Conservation (phyloP, 1,140 invertebrate species). For the Parasteatoda tepidariorum region DNA sequence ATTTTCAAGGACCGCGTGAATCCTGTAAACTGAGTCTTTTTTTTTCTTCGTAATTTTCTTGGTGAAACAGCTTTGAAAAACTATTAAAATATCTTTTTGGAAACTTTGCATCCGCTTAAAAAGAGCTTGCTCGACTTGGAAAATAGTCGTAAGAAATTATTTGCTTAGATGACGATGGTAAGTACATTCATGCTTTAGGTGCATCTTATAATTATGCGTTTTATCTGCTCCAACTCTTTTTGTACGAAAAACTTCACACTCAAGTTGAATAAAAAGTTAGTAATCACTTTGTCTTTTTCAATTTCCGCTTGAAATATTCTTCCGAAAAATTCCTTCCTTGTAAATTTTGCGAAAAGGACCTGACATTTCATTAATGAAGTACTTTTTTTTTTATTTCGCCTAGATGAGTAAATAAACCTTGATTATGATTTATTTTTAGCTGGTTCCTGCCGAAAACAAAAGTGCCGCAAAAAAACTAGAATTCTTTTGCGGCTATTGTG, state of each 20-base stretch:
- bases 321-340: neutral
- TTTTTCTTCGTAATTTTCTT: too few species aligned
- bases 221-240: neutral
- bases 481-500: neutral
- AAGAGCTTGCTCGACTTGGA: neutral
- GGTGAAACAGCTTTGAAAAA: too few species aligned
- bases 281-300: neutral
- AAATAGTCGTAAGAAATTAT: neutral
- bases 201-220: too few species aligned
- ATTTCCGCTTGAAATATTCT: neutral
- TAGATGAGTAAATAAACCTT: conserved; percentile 17
- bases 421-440: conserved; percentile 7
- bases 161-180: neutral
- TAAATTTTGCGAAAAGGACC: neutral
- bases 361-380: neutral
- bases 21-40: too few species aligned
- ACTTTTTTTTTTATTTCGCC: conserved; percentile 5
- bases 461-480: neutral
- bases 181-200: too few species aligned
- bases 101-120: neutral
- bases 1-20: neutral
- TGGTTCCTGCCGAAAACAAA: neutral
- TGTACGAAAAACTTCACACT: neutral
- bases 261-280: neutral
- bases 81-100: too few species aligned